A percentile compares a stretch with the other conserved stretches of the same genome.
Conservation (phyloP, 92 coral and sea anemone species). For the Ricordea florida region DNA sequence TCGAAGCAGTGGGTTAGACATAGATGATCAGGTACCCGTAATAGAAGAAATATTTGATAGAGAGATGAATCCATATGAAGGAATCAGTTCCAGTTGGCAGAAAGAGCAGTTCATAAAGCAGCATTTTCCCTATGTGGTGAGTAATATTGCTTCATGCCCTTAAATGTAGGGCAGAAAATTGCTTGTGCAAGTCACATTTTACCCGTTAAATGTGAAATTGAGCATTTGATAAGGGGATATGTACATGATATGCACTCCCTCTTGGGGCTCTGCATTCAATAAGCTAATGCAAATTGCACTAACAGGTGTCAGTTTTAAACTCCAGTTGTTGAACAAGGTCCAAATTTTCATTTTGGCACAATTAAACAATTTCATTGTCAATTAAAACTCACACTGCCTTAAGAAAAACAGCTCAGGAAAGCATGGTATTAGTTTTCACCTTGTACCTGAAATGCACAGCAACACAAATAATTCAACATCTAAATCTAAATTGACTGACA, state of each 20-base stretch:
- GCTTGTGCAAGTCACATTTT: neutral
- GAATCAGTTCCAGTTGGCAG: neutral
- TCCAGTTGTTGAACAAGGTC: no score
- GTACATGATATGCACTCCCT: no score
- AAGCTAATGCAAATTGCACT: no score
- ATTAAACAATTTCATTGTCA: neutral
- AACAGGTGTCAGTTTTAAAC: no score
- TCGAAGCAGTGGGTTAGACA: neutral
- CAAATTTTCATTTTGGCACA: no score
- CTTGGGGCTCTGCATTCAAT: no score
- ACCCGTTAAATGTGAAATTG: neutral
- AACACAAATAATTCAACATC: no score
- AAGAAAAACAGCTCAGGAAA: neutral
- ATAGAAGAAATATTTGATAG: conserved; percentile 6
- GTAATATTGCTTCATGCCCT: neutral
- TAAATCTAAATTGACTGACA: no score
- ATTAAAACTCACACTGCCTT: neutral
- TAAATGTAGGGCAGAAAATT: neutral
- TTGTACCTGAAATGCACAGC: no score
- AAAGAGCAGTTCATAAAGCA: conserved; percentile 11
- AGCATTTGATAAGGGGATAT: neutral
- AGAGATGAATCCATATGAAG: conserved; percentile 27
- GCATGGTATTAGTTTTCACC: neutral
- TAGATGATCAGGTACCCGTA: neutral
- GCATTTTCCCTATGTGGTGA: conserved; percentile 28